Conservation (phyloP, 2,888 invertebrate species). For the Mechanitis messenoides region DNA sequence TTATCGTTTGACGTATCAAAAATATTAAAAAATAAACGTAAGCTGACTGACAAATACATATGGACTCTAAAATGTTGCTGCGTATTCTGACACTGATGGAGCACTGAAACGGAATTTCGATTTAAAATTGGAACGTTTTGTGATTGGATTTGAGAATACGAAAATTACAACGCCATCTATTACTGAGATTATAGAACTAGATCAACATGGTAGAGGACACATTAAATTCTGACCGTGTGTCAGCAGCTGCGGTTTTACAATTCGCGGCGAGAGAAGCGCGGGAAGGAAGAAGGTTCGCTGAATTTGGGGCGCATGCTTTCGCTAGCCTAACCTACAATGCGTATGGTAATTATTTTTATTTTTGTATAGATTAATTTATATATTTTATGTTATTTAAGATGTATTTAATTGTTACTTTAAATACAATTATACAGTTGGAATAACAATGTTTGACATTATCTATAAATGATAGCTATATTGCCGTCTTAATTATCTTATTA, state of each 20-base stretch:
- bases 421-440: not conserved
- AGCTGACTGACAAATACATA: constrained; percentile 39
- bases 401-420: too few relatives aligned
- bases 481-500: too few relatives aligned
- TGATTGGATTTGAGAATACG: constrained; percentile 4
- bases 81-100: constrained; percentile 47
- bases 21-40: constrained; percentile 24
- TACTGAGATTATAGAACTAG: constrained; percentile 12
- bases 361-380: too few relatives aligned
- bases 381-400: too few relatives aligned
- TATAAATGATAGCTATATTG: too few relatives aligned
- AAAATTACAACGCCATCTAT: constrained; percentile 31
- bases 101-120: not conserved
- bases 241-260: constrained; percentile 66
- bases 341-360: constrained; percentile 46
- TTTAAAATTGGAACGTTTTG: constrained; percentile 4
- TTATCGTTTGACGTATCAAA: constrained; percentile 31
- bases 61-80: constrained; percentile 47
- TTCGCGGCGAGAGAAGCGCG: constrained; percentile 65
- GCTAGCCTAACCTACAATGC: constrained; percentile 64
- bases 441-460: too few relatives aligned
- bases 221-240: constrained; percentile 50
- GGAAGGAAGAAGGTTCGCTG: constrained; percentile 59
- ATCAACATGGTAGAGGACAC: constrained; percentile 61
- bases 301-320: constrained; percentile 67